Percentiles rank a stretch among this genome's conserved stretches.
phyloP scores from a whole-genome alignment of 2,113 vertebrate species.

The Chloroceryle aenea region DNA sequence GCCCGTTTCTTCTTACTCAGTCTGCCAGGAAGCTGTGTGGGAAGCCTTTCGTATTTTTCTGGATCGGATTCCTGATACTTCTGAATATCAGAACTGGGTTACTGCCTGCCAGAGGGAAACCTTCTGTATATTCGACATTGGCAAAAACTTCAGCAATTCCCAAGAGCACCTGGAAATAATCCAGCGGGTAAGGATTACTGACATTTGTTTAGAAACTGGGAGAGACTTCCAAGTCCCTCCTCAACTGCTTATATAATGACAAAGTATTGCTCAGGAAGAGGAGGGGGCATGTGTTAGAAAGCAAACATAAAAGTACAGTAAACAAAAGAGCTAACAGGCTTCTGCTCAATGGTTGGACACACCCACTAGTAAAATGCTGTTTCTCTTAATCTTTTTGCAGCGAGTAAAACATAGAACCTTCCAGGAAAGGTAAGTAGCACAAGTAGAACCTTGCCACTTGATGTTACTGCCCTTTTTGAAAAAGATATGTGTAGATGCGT shows the following conservation, averaged over 20 bases:
- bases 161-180: conserved; percentile 87
- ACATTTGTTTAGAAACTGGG: not conserved
- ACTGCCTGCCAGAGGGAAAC: conserved; percentile 86
- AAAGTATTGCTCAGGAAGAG: not conserved
- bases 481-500: not conserved
- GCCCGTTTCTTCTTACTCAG: conserved; percentile 68
- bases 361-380: conserved; percentile 68
- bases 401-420: conserved; percentile 79
- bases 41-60: conserved; percentile 94
- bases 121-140: conserved; percentile 89
- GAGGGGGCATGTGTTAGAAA: conserved; percentile 1
- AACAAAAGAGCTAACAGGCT: not conserved
- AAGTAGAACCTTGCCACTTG: conserved; percentile 20
- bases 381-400: conserved; percentile 74
- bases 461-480: not conserved
- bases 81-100: conserved; percentile 91
- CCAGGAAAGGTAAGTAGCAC: conserved; percentile 77
- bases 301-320: not conserved
- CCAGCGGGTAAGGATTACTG: conserved; percentile 75
- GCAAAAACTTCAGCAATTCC: conserved; percentile 89
- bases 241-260: not conserved
- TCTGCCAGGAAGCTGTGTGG: conserved; percentile 97
- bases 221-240: not conserved
- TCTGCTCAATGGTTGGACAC: conserved; percentile 17
- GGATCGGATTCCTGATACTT: conserved; percentile 87